Evolutionary conservation across 2,113 vertebrate genomes (phyloP).

Genomic region (Cervus canadensis): DNA sequence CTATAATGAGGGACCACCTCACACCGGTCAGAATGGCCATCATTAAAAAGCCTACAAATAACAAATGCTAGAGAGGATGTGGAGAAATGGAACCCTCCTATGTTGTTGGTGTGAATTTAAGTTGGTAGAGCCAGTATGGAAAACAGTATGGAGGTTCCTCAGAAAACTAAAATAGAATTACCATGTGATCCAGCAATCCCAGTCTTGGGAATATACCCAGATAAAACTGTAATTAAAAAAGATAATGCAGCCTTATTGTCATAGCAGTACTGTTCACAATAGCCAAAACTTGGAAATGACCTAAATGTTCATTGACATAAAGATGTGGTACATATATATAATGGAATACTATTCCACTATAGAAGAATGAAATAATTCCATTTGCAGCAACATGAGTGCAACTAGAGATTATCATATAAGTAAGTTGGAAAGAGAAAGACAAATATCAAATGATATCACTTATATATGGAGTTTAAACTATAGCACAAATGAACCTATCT

Average conservation of each 20-base stretch:
- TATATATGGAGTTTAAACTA: not conserved
- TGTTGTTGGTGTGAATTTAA: not conserved
- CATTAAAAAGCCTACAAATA: too few relatives aligned
- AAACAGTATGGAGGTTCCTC: not conserved
- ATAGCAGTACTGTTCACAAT: not conserved
- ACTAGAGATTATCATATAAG: not conserved
- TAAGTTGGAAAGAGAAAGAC: not conserved
- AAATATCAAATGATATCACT: not conserved
- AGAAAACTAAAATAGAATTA: not conserved
- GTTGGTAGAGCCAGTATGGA: not conserved
- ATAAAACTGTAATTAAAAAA: not conserved
- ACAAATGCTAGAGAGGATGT: not conserved
- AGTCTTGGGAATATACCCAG: not conserved
- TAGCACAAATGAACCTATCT: not conserved
- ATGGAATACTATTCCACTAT: not conserved
- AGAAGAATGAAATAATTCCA: not conserved
- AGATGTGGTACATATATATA: not conserved
- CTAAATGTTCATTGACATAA: not conserved
- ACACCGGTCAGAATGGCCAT: not conserved
- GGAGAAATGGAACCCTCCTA: not conserved
- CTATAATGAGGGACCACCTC: not conserved
- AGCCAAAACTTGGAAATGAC: not conserved
- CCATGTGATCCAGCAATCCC: not conserved
- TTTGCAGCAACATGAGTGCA: not conserved
- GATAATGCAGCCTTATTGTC: not conserved